Evolutionary conservation across 1,140 invertebrate species (phyloP).

Genomic region (Zophobas morio): DNA sequence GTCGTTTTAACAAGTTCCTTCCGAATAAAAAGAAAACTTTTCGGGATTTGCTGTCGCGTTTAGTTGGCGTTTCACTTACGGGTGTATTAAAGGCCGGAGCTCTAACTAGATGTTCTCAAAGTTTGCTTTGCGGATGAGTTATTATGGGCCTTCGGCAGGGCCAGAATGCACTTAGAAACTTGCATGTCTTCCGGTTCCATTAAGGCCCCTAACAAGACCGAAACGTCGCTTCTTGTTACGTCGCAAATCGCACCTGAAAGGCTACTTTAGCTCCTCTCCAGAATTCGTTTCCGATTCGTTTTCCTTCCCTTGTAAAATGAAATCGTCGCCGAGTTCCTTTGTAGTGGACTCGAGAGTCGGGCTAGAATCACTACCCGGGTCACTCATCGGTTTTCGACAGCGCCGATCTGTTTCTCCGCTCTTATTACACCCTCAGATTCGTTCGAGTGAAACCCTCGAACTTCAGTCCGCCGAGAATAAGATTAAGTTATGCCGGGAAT

Average conservation of each 20-base stretch:
- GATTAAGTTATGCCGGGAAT: conserved; percentile 44
- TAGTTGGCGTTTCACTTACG: no score
- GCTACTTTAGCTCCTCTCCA: conserved; percentile 2
- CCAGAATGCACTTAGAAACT: no score
- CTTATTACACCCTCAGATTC: conserved; percentile 27
- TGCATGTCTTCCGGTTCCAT: no score
- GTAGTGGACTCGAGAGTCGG: conserved; percentile 13
- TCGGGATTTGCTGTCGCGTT: no score
- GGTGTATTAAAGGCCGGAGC: no score
- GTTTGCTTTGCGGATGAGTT: no score
- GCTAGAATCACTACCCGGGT: background rate
- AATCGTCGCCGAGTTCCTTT: conserved; percentile 14
- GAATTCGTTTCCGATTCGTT: conserved; percentile 1
- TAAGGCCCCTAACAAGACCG: background rate
- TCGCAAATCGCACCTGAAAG: conserved; percentile 19
- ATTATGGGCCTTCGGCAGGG: no score
- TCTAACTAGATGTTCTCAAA: no score
- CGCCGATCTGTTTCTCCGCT: conserved; percentile 35
- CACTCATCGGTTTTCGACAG: conserved; percentile 14
- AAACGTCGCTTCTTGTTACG: conserved; percentile 4
- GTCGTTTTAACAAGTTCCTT: no score
- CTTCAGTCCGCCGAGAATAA: conserved; percentile 37
- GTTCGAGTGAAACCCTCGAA: conserved; percentile 29
- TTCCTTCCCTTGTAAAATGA: conserved; percentile 3
- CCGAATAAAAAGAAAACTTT: no score